These are phyloP conservation scores for Portunus trituberculatus DNA, from an alignment of 1,140 invertebrate species.

Conservation along the genomic window DNA sequence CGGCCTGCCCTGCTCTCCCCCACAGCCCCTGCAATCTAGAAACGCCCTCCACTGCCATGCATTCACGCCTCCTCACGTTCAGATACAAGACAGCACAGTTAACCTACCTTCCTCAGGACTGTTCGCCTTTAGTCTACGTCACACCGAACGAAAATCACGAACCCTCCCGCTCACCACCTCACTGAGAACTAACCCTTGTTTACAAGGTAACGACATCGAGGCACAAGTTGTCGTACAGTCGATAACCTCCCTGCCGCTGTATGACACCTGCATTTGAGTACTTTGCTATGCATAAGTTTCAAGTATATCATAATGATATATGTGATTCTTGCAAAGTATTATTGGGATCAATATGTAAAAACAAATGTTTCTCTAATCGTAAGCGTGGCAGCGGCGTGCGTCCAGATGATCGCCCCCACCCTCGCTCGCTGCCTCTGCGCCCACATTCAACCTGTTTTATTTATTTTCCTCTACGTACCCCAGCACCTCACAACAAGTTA, in stretches of 20 bases:
- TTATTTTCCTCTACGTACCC: not conserved
- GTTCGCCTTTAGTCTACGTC: conserved; percentile 1
- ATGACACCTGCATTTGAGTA: not conserved
- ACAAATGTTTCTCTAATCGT: not conserved
- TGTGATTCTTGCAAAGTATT: too few relatives aligned
- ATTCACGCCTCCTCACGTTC: too few relatives aligned
- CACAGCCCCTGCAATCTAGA: too few relatives aligned
- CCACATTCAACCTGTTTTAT: conserved; percentile 12
- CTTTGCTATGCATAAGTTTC: not conserved
- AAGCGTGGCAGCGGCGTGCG: not conserved
- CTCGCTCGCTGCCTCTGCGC: not conserved
- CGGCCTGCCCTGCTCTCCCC: too few relatives aligned
- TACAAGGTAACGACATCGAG: not conserved
- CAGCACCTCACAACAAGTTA: not conserved
- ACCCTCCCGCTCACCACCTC: not conserved
- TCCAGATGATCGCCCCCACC: not conserved
- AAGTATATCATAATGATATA: not conserved
- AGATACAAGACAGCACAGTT: not conserved
- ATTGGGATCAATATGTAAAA: not conserved
- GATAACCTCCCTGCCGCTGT: not conserved
- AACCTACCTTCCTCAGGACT: conserved; percentile 11
- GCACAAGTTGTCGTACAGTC: not conserved
- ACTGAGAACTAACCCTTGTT: conserved; percentile 1
- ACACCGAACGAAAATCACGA: not conserved
- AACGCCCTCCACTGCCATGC: too few relatives aligned